Percentiles rank a stretch among this genome's conserved stretches.
phyloP scores from a whole-genome alignment of 2,797 vertebrate genomes.

The Coracias cyanogaster region DNA sequence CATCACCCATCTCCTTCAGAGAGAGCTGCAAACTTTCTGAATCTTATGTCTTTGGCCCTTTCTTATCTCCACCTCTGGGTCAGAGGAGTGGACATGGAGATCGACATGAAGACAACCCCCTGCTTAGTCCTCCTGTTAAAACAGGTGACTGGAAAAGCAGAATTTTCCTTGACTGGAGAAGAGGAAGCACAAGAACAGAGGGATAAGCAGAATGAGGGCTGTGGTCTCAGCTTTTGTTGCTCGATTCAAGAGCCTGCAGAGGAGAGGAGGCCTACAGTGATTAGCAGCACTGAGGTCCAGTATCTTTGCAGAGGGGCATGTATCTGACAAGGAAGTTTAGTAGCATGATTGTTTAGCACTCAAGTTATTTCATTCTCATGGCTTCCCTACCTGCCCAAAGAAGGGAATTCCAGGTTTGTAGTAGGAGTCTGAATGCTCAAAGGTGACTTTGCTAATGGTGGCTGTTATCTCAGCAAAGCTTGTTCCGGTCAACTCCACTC shows the following conservation, averaged over 20 bases:
- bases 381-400: constrained; percentile 74
- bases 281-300: not conserved
- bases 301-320: not conserved
- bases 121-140: not conserved
- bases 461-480: constrained; percentile 65
- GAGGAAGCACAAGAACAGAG: not conserved
- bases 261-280: not conserved
- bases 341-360: not conserved
- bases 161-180: not conserved
- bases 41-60: not conserved
- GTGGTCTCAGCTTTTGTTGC: not conserved
- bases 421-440: constrained; percentile 62
- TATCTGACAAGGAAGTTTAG: not conserved
- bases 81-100: not conserved
- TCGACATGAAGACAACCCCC: not conserved
- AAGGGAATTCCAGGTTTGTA: constrained; percentile 78
- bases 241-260: not conserved
- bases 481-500: constrained; percentile 65
- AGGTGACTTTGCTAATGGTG: constrained; percentile 63
- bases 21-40: not conserved
- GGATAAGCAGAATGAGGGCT: not conserved
- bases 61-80: not conserved
- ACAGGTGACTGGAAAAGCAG: not conserved
- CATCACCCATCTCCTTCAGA: not conserved
- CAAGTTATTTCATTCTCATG: not conserved